phyloP scores from a whole-genome alignment of 2,888 invertebrate species.

The Latrodectus hesperus region DNA sequence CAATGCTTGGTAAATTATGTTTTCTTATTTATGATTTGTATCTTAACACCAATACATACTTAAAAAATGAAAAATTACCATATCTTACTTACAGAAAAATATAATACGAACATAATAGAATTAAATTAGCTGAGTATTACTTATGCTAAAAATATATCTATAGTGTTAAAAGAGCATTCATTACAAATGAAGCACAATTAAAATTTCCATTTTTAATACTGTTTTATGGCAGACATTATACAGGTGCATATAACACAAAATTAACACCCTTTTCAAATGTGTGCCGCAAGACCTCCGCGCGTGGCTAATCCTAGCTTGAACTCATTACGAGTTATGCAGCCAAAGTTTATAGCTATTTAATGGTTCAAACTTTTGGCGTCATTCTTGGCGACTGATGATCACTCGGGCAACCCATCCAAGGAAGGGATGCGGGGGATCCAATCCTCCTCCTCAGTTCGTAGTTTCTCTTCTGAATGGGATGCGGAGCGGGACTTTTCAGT shows the following conservation, averaged over 20 bases:
- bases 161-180: too few species aligned
- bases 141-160: too few species aligned
- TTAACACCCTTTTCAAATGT: not conserved
- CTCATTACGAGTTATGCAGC: constrained; percentile 26
- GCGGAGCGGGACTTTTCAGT: constrained; percentile 50
- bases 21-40: too few species aligned
- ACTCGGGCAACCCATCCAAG: constrained; percentile 13
- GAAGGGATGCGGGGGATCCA: constrained; percentile 50
- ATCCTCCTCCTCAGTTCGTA: constrained; percentile 25
- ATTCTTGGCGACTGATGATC: constrained; percentile 21
- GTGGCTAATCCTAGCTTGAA: not conserved
- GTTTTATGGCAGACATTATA: too few species aligned
- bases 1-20: too few species aligned
- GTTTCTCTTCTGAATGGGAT: constrained; percentile 38
- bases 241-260: not conserved
- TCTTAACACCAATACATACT: too few species aligned
- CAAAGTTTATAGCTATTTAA: constrained; percentile 51
- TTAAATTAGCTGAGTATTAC: too few species aligned
- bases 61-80: too few species aligned
- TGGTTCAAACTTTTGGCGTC: constrained; percentile 21
- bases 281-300: not conserved
- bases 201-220: too few species aligned
- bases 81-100: too few species aligned
- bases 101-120: too few species aligned
- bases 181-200: too few species aligned